Conservation (phyloP, 1,140 invertebrate genomes). For the Pissodes strobi region DNA sequence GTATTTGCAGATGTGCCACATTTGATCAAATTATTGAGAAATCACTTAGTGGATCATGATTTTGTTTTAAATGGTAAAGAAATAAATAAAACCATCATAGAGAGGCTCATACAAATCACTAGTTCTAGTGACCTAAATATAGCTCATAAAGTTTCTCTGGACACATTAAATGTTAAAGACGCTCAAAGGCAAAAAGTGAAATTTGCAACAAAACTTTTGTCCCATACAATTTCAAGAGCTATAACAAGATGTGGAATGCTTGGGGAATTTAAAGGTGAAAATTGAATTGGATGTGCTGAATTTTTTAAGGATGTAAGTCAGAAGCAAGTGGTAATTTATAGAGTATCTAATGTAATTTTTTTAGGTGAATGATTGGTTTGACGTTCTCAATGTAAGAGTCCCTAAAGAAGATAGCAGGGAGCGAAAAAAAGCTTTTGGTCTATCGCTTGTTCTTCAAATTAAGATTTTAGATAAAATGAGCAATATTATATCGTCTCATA, state of each 20-base stretch:
- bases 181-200: too few relatives aligned
- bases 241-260: neutral
- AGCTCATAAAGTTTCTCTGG: constrained; percentile 24
- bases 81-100: constrained; percentile 33
- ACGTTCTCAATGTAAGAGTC: constrained; percentile 14
- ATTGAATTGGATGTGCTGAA: too few relatives aligned
- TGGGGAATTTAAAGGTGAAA: neutral
- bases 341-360: neutral
- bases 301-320: too few relatives aligned
- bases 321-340: constrained; percentile 3
- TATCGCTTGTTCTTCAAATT: constrained; percentile 11
- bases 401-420: constrained; percentile 12
- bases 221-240: too few relatives aligned
- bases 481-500: constrained; percentile 3
- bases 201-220: too few relatives aligned
- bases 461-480: constrained; percentile 10
- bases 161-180: constrained; percentile 6
- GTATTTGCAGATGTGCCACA: constrained; percentile 45
- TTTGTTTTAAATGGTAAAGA: constrained; percentile 31
- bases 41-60: constrained; percentile 42
- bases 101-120: constrained; percentile 27
- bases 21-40: constrained; percentile 43
- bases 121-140: constrained; percentile 31
- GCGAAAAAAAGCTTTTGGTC: constrained; percentile 15
- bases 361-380: too few relatives aligned